phyloP scores from a whole-genome alignment of 2,113 vertebrate genomes.

The Hemibagrus wyckioides region DNA sequence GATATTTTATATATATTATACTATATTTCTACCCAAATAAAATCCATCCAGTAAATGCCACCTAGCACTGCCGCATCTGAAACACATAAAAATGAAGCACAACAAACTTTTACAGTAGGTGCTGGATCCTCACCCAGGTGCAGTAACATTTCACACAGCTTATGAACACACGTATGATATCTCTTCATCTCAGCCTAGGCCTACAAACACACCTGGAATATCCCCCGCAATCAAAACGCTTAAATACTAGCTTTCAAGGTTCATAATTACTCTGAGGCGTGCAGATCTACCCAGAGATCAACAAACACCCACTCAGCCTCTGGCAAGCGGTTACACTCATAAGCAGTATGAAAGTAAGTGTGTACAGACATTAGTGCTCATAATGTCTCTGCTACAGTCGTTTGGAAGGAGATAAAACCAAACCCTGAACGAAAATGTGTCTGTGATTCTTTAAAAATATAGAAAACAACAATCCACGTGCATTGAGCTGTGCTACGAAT shows the following conservation, averaged over 20 bases:
- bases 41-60: slow-evolving; percentile 19
- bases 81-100: not conserved
- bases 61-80: not conserved
- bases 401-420: slow-evolving; percentile 14
- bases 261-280: slow-evolving; percentile 25
- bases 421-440: not conserved
- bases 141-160: not conserved
- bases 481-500: not conserved
- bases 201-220: slow-evolving; percentile 33
- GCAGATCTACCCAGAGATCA: slow-evolving; percentile 23
- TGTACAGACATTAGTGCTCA: slow-evolving; percentile 3
- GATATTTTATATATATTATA: no score
- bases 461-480: not conserved
- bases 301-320: slow-evolving; percentile 37
- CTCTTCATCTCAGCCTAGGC: not conserved
- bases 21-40: not conserved
- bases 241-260: slow-evolving; percentile 36
- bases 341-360: slow-evolving; percentile 6
- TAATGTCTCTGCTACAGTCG: not conserved
- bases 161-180: not conserved
- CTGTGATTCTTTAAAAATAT: not conserved
- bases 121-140: slow-evolving; percentile 6
- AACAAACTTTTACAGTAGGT: not conserved
- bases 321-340: slow-evolving; percentile 16
- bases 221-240: slow-evolving; percentile 27